Conservation (phyloP, 2,888 invertebrate genomes). For the Serrognathus titanus region DNA sequence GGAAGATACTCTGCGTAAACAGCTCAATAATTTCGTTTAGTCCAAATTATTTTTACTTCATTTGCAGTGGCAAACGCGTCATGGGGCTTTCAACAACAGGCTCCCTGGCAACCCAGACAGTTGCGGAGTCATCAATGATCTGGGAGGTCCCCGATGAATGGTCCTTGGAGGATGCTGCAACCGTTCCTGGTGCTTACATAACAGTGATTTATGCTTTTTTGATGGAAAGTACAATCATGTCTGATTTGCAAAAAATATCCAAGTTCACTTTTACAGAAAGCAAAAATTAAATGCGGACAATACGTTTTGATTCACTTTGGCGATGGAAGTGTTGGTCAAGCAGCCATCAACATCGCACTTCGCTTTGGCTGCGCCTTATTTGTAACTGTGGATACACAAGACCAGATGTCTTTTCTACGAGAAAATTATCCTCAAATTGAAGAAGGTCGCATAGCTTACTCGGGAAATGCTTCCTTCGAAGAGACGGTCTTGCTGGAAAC, state of each 20-base stretch:
- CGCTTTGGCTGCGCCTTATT: slow-evolving; percentile 67
- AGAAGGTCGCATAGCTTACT: slow-evolving; percentile 77
- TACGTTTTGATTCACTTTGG: slow-evolving; percentile 55
- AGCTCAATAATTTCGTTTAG: not conserved
- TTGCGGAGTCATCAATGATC: slow-evolving; percentile 53
- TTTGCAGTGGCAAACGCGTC: slow-evolving; percentile 55
- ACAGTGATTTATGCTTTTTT: slow-evolving; percentile 52
- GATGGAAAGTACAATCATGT: slow-evolving; percentile 32
- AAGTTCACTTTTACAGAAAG: slow-evolving; percentile 4
- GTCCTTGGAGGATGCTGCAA: slow-evolving; percentile 71
- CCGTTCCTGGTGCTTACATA: slow-evolving; percentile 72
- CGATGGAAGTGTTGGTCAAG: slow-evolving; percentile 71
- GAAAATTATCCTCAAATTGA: slow-evolving; percentile 66
- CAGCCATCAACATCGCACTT: slow-evolving; percentile 68
- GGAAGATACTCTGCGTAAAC: slow-evolving; percentile 51
- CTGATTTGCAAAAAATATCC: not conserved
- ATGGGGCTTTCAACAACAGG: slow-evolving; percentile 63
- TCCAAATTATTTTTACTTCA: not conserved
- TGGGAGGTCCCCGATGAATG: slow-evolving; percentile 71
- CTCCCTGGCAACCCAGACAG: slow-evolving; percentile 61
- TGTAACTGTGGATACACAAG: slow-evolving; percentile 82
- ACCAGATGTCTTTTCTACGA: slow-evolving; percentile 81
- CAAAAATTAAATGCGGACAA: slow-evolving; percentile 22
- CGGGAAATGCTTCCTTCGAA: slow-evolving; percentile 84
- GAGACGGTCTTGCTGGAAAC: slow-evolving; percentile 77